These are phyloP conservation scores for Nemapogon koenigi DNA, from an alignment of 2,888 invertebrate species.

Conservation along the genomic window DNA sequence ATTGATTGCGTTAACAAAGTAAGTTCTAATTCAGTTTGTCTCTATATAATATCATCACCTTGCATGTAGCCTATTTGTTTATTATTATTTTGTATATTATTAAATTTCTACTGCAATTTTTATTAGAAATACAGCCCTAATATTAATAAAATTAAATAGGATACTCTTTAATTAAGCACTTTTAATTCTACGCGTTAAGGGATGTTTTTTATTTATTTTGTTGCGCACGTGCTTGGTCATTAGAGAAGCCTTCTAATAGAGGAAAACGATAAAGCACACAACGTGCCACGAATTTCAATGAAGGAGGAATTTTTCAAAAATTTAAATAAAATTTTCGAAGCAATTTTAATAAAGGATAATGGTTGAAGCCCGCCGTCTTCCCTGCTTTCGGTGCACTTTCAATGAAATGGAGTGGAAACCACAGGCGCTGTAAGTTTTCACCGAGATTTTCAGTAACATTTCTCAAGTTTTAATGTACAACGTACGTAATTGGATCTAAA, in stretches of 20 bases:
- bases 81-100: too few species aligned
- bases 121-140: too few species aligned
- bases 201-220: neutral
- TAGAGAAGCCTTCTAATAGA: conserved; percentile 27
- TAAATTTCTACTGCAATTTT: too few species aligned
- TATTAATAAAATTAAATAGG: neutral
- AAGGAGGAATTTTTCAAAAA: conserved; percentile 24
- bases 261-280: conserved; percentile 31
- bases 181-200: neutral
- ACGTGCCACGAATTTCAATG: conserved; percentile 33
- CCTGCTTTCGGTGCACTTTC: conserved; percentile 19
- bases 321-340: conserved; percentile 28
- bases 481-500: too few species aligned
- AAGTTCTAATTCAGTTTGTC: too few species aligned
- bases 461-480: too few species aligned
- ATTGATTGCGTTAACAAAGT: too few species aligned
- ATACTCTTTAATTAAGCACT: neutral
- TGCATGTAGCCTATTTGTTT: too few species aligned
- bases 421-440: conserved; percentile 4
- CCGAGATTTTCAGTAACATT: conserved; percentile 2
- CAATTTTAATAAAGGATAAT: conserved; percentile 28
- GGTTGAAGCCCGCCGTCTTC: conserved; percentile 13
- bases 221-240: conserved; percentile 22
- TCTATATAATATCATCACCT: too few species aligned
- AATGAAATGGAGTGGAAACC: conserved; percentile 29